Evolutionary conservation across 2,888 invertebrate species (phyloP).

Genomic region (Lissonota sp.): DNA sequence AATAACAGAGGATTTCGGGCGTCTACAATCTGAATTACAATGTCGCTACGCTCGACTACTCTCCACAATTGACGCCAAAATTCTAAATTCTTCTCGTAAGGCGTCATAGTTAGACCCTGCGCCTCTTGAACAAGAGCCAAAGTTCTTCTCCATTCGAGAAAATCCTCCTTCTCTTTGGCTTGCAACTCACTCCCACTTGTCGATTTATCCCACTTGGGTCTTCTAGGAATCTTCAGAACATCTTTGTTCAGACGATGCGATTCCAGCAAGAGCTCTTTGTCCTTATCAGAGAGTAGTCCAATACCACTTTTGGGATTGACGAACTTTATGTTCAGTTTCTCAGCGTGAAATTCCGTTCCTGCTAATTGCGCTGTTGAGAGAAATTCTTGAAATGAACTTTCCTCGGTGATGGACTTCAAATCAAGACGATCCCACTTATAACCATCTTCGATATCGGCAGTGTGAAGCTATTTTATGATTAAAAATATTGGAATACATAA

Average conservation of each 20-base stretch:
- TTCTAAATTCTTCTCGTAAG: slow-evolving; percentile 98
- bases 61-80: slow-evolving; percentile 99
- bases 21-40: slow-evolving; percentile 97
- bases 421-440: slow-evolving; percentile 96
- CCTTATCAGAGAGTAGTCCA: slow-evolving; percentile 87
- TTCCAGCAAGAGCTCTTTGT: slow-evolving; percentile 85
- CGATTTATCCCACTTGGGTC: slow-evolving; percentile 92
- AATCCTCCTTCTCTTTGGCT: slow-evolving; percentile 91
- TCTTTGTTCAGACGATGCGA: slow-evolving; percentile 86
- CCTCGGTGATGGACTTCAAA: slow-evolving; percentile 96
- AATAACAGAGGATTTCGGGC: slow-evolving; percentile 97
- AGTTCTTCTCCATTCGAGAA: slow-evolving; percentile 95
- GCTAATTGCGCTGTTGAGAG: slow-evolving; percentile 97
- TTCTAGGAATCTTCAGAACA: slow-evolving; percentile 92
- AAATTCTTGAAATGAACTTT: slow-evolving; percentile 98
- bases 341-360: slow-evolving; percentile 96
- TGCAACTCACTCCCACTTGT: slow-evolving; percentile 93
- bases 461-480: slow-evolving; percentile 87
- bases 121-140: slow-evolving; percentile 92
- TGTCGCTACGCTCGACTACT: slow-evolving; percentile 98
- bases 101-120: slow-evolving; percentile 94
- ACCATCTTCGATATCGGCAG: slow-evolving; percentile 94
- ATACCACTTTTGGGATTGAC: slow-evolving; percentile 87
- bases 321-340: slow-evolving; percentile 93
- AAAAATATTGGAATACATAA: slow-evolving; percentile 26